Evolutionary conservation across 2,113 vertebrate species (phyloP).

Genomic region (Thalassarche chlororhynchos): DNA sequence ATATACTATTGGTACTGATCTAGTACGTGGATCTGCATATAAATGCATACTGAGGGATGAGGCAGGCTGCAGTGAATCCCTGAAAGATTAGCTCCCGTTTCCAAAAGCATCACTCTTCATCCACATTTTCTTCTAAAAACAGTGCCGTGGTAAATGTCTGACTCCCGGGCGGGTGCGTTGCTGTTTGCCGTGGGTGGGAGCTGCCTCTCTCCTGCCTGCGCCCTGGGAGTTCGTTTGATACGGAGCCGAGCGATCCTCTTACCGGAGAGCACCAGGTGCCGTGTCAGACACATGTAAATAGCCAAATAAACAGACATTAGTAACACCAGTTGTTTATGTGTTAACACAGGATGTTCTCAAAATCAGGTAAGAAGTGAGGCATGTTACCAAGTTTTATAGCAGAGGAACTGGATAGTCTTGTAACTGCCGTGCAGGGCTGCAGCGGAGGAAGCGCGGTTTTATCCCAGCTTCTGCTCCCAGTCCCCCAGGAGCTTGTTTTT

Average conservation of each 20-base stretch:
- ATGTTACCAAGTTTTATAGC: constrained; percentile 21
- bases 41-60: not conserved
- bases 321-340: constrained; percentile 22
- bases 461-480: not conserved
- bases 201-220: not conserved
- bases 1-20: accelerated
- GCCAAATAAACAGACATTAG: not conserved
- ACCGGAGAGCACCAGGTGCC: not conserved
- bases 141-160: not conserved
- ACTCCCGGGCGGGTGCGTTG: accelerated
- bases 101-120: not conserved
- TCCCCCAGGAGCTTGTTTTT: not conserved
- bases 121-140: not conserved
- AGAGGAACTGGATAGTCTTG: constrained; percentile 53
- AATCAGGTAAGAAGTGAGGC: constrained; percentile 55
- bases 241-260: not conserved
- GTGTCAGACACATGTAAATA: not conserved
- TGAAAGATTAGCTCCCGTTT: not conserved
- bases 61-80: not conserved
- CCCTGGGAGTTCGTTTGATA: not conserved
- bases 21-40: not conserved
- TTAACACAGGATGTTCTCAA: constrained; percentile 49
- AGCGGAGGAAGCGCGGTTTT: not conserved
- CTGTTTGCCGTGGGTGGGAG: not conserved
- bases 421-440: not conserved